phyloP scores from a whole-genome alignment of 1,140 invertebrate species.

The Atta cephalotes region DNA sequence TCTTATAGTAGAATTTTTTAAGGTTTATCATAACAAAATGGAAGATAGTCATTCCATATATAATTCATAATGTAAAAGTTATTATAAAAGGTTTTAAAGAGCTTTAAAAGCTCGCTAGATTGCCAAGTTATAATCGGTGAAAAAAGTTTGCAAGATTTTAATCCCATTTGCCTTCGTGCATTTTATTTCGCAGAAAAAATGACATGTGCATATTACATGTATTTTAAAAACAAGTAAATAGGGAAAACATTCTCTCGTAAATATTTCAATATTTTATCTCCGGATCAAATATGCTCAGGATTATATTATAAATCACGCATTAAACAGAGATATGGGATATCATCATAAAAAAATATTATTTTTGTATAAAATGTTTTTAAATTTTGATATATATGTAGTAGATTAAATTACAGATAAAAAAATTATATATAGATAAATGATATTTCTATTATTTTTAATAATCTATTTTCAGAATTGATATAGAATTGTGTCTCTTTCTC shows the following conservation, averaged over 20 bases:
- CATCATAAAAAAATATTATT: conserved; percentile 5
- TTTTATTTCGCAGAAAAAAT: conserved; percentile 11
- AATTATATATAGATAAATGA: background rate
- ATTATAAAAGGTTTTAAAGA: conserved; percentile 5
- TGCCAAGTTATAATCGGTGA: conserved; percentile 5
- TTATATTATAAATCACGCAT: background rate
- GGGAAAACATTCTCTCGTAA: background rate
- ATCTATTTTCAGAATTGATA: background rate
- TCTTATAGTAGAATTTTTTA: background rate
- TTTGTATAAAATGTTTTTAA: conserved; percentile 1
- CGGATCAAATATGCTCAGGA: background rate
- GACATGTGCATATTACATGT: background rate
- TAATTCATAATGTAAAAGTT: background rate
- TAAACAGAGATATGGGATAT: conserved; percentile 10
- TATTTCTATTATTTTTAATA: background rate
- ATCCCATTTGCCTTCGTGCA: background rate
- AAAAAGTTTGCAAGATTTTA: conserved; percentile 44
- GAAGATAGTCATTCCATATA: background rate
- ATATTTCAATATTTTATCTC: conserved; percentile 11
- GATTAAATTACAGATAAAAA: conserved; percentile 4
- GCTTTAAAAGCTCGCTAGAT: conserved; percentile 19
- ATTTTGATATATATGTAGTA: background rate
- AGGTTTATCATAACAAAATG: background rate
- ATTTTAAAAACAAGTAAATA: conserved; percentile 19
- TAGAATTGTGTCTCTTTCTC: background rate